Base-by-base conservation (phyloP, 2,888 invertebrate genomes). In the Neocrepidodera transversa region DNA sequence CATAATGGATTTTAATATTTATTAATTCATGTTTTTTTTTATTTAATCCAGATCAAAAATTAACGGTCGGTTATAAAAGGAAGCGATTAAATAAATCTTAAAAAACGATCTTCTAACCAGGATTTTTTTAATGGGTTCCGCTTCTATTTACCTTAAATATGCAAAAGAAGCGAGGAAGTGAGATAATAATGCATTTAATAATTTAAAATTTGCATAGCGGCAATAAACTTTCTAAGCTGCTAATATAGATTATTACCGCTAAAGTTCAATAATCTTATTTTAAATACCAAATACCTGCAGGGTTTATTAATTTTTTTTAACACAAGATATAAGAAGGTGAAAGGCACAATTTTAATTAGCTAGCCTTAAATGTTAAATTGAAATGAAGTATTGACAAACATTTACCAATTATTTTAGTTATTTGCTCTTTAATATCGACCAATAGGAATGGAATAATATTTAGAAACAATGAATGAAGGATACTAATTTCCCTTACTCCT, bases 81-180 rank as follows among this genome's bases (percentile, higher is more conserved):
- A 47, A 47, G 30, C 30, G 8, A 28, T 16, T 47, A 7, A 11
- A 13, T 43, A 43, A 35, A 49, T 35, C 32, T 49, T 49, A 49
- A 49, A 32, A 49, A 35, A 49, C 32, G 49, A 49, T 49, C 35
- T 32, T 18, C 35, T 49, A 35, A 35, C 2, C 11, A 17, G 17
- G 49, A 10, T 17, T 32, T 49, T 49, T 35, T 35, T 18, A 32
- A 49, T 49, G 17, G 17, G 26, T 26, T 47, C 35, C 18, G 49
- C 17, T 13, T 18, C n/a, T 35, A 35, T 49, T 49, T 49, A 35
- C 32, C 13, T 49, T 49, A 35, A 49, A 49, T 35, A 49, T 49
- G 49, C 49, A 20, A 47, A 49, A 49, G 30, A 35, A 30, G 35
- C 43, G 49, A 32, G 49, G 49, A 49, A 49, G 49, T 49, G 49